phyloP scores from a whole-genome alignment of 2,888 invertebrate species.

The Phalera bucephala region DNA sequence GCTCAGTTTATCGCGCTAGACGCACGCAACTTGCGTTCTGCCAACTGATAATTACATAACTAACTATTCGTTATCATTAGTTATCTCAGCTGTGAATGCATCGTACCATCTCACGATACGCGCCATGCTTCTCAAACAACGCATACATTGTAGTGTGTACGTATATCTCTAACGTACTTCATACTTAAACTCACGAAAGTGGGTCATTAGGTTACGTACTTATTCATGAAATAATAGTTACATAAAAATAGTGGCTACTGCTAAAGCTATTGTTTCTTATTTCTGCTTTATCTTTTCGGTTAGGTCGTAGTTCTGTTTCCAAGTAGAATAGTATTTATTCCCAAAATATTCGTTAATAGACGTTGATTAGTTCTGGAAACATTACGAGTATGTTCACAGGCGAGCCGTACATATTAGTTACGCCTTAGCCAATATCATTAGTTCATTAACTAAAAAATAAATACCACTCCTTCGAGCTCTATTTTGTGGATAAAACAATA shows the following conservation, averaged over 20 bases:
- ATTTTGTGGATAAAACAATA: too few relatives aligned
- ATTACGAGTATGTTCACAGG: too few relatives aligned
- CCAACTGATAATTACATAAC: conserved; percentile 37
- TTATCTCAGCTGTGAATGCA: conserved; percentile 35
- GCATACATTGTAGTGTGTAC: conserved; percentile 24
- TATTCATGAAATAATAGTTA: conserved; percentile 40
- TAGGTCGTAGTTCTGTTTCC: not conserved
- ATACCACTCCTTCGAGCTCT: too few relatives aligned
- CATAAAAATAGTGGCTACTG: conserved; percentile 26
- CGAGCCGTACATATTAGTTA: too few relatives aligned
- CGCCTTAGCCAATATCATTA: too few relatives aligned
- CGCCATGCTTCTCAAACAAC: conserved; percentile 21
- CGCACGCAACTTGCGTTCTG: conserved; percentile 44
- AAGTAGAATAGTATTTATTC: not conserved
- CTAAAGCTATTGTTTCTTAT: conserved; percentile 30
- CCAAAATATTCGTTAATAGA: too few relatives aligned
- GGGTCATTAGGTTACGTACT: conserved; percentile 46
- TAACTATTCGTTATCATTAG: conserved; percentile 39
- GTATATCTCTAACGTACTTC: conserved; percentile 34
- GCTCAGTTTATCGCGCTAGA: conserved; percentile 46
- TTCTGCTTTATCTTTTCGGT: not conserved
- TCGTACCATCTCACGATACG: conserved; percentile 22
- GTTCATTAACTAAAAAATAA: too few relatives aligned
- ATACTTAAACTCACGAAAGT: conserved; percentile 39
- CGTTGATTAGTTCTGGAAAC: too few relatives aligned